Evolutionary conservation across 2,888 invertebrate genomes (phyloP).

Genomic region (Sicus ferrugineus): DNA sequence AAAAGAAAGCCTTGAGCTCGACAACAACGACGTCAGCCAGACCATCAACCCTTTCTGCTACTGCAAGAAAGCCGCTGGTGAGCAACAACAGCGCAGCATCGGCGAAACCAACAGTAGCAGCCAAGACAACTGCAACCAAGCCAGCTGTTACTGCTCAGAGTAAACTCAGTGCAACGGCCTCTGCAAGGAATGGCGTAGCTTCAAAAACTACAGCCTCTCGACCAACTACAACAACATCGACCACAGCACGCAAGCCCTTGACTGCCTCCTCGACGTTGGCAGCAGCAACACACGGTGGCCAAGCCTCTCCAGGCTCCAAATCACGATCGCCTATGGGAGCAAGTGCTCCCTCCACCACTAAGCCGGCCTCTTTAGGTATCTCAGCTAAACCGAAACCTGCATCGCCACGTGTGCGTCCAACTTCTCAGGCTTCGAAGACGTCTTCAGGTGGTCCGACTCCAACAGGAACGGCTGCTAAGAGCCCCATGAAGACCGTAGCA

Average conservation of each 20-base stretch:
- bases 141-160: background rate
- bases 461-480: slow-evolving; percentile 42
- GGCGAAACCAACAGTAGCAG: slow-evolving; percentile 40
- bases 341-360: slow-evolving; percentile 37
- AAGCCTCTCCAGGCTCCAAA: slow-evolving; percentile 41
- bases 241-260: slow-evolving; percentile 44
- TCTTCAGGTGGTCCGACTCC: slow-evolving; percentile 20
- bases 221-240: slow-evolving; percentile 38
- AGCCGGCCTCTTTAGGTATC: slow-evolving; percentile 47
- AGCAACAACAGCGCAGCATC: slow-evolving; percentile 3
- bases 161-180: slow-evolving; percentile 9
- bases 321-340: slow-evolving; percentile 42
- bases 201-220: slow-evolving; percentile 37
- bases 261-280: slow-evolving; percentile 34
- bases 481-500: slow-evolving; percentile 48
- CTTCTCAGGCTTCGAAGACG: slow-evolving; percentile 57
- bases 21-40: slow-evolving; percentile 20
- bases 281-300: slow-evolving; percentile 37
- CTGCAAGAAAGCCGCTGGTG: slow-evolving; percentile 39
- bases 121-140: slow-evolving; percentile 41
- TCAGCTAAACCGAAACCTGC: slow-evolving; percentile 52
- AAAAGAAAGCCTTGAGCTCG: slow-evolving; percentile 3
- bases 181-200: slow-evolving; percentile 16
- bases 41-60: slow-evolving; percentile 18
- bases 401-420: slow-evolving; percentile 50